A percentile compares a stretch with the other conserved stretches of the same genome.
Evolutionary conservation across 2,113 vertebrate species (phyloP).

Genomic region (Percopsis transmontana): DNA sequence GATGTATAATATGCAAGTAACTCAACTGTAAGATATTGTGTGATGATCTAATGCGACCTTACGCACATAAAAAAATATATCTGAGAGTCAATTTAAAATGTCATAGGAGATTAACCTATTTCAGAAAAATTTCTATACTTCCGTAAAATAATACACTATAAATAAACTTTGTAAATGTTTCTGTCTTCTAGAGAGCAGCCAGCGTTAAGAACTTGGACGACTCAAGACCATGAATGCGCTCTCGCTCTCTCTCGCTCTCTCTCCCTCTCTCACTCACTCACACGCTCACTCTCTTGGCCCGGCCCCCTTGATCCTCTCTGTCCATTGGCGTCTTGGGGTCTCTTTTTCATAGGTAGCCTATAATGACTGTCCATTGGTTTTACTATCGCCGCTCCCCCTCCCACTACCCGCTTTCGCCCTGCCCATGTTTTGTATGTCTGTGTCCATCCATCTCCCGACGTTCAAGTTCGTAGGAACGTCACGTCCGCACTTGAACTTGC

Average conservation of each 20-base stretch:
- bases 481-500: slow-evolving; percentile 99
- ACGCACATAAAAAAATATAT: too few relatives aligned
- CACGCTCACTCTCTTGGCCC: slow-evolving; percentile 46
- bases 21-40: too few relatives aligned
- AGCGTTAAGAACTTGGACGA: slow-evolving; percentile 6
- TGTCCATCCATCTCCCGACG: slow-evolving; percentile 97
- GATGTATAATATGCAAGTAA: too few relatives aligned
- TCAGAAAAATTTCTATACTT: too few relatives aligned
- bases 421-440: slow-evolving; percentile 92
- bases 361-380: slow-evolving; percentile 96
- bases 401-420: slow-evolving; percentile 83
- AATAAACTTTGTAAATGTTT: too few relatives aligned
- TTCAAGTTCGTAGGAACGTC: slow-evolving; percentile 99
- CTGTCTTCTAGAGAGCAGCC: too few relatives aligned
- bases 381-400: slow-evolving; percentile 83
- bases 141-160: too few relatives aligned
- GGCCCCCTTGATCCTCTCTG: slow-evolving; percentile 76
- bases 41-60: too few relatives aligned
- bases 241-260: slow-evolving; percentile 22
- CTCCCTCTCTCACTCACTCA: slow-evolving; percentile 25
- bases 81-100: too few relatives aligned
- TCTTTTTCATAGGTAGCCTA: slow-evolving; percentile 86
- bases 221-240: not conserved
- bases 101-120: too few relatives aligned
- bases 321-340: slow-evolving; percentile 82